phyloP scores from a whole-genome alignment of 2,888 invertebrate species.

The Diarsia mendica region DNA sequence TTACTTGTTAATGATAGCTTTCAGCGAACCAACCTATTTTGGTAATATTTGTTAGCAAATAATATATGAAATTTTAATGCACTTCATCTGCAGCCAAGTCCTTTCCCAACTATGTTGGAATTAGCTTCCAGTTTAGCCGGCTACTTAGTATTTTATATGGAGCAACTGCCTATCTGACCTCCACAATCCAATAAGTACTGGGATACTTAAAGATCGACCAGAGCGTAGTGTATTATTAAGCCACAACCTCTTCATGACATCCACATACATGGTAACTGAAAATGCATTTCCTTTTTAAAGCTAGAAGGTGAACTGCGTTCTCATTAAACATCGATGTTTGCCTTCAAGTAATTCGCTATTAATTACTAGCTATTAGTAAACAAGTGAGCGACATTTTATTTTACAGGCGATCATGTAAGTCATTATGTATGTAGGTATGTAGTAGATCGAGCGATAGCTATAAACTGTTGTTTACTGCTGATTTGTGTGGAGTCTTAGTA shows the following conservation, averaged over 20 bases:
- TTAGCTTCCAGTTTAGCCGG: too few species aligned
- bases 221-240: too few species aligned
- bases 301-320: background rate
- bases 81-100: too few species aligned
- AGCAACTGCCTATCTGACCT: too few species aligned
- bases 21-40: background rate
- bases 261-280: too few species aligned
- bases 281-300: too few species aligned
- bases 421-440: constrained; percentile 8
- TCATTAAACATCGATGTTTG: background rate
- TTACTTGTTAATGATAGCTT: background rate
- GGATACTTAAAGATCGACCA: too few species aligned
- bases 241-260: too few species aligned
- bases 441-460: background rate
- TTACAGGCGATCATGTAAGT: background rate
- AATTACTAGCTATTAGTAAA: background rate
- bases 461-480: constrained; percentile 16
- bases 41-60: background rate
- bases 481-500: background rate
- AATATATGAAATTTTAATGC: background rate
- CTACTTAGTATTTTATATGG: too few species aligned
- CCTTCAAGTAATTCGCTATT: background rate
- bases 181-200: too few species aligned
- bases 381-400: constrained; percentile 2
- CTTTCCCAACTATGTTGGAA: too few species aligned